Evolutionary conservation across 2,113 vertebrate genomes (phyloP).

Genomic region (Bombycilla garrulus): DNA sequence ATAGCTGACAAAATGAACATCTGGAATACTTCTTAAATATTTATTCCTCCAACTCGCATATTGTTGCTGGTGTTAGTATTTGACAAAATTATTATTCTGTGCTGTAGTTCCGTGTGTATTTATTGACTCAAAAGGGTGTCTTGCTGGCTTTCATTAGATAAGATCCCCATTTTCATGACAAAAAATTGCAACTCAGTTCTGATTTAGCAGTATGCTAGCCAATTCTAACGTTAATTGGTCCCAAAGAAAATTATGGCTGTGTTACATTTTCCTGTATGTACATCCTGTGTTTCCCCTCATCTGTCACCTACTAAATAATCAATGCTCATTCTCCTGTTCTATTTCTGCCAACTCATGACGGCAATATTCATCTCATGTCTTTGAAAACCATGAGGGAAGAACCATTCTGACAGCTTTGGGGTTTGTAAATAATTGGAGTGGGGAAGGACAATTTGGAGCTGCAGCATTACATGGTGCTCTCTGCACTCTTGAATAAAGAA

Average conservation of each 20-base stretch:
- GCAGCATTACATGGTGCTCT: background rate
- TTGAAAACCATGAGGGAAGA: background rate
- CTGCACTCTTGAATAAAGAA: background rate
- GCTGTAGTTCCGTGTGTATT: slow-evolving; percentile 19
- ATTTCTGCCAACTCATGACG: slow-evolving; percentile 37
- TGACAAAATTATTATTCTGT: slow-evolving; percentile 21
- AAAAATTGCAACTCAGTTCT: background rate
- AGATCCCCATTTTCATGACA: background rate
- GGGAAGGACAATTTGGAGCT: background rate
- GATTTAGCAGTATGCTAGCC: slow-evolving; percentile 39
- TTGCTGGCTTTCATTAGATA: slow-evolving; percentile 50
- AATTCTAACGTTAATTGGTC: slow-evolving; percentile 66
- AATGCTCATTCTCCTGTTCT: slow-evolving; percentile 26
- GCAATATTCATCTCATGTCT: slow-evolving; percentile 15
- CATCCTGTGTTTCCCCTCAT: slow-evolving; percentile 37
- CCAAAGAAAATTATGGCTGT: slow-evolving; percentile 67
- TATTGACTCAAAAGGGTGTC: slow-evolving; percentile 26
- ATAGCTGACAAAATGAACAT: slow-evolving; percentile 43
- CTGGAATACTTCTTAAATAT: slow-evolving; percentile 58
- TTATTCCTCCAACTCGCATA: background rate
- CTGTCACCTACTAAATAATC: slow-evolving; percentile 64
- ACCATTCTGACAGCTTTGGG: background rate
- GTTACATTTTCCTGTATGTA: slow-evolving; percentile 27
- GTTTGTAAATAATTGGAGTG: background rate
- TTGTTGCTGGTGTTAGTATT: slow-evolving; percentile 31